Conservation (phyloP, 2,113 vertebrate species). For the Zapus hudsonius region DNA sequence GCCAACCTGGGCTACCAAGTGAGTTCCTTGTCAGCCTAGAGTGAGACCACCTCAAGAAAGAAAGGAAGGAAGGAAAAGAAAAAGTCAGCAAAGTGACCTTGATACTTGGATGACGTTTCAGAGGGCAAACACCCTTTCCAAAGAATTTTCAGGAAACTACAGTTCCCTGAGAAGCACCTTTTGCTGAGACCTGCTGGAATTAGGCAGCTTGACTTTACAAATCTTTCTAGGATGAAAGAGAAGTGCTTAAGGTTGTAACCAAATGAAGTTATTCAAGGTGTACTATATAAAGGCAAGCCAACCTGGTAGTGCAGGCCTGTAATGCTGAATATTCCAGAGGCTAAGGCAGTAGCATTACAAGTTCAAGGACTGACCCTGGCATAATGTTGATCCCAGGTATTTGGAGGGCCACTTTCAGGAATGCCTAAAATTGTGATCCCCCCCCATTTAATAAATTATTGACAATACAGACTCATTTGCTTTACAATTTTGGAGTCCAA, state of each 20-base stretch:
- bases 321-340: neutral
- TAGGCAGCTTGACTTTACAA: neutral
- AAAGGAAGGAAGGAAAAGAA: neutral
- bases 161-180: neutral
- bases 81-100: neutral
- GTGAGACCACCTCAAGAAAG: no score
- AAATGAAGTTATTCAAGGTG: conserved; percentile 35
- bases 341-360: neutral
- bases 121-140: neutral
- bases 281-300: neutral
- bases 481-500: conserved; percentile 26
- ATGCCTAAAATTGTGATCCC: neutral
- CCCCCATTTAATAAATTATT: neutral
- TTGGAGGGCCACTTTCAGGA: neutral
- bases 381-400: neutral
- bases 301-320: neutral
- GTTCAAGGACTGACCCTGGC: neutral
- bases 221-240: conserved; percentile 25
- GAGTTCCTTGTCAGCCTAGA: no score
- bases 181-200: neutral
- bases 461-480: conserved; percentile 12
- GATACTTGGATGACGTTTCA: conserved; percentile 14
- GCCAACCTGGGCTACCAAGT: no score
- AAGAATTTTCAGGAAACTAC: neutral
- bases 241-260: neutral